Conservation (phyloP, 2,888 invertebrate species). For the Nowickia ferox region DNA sequence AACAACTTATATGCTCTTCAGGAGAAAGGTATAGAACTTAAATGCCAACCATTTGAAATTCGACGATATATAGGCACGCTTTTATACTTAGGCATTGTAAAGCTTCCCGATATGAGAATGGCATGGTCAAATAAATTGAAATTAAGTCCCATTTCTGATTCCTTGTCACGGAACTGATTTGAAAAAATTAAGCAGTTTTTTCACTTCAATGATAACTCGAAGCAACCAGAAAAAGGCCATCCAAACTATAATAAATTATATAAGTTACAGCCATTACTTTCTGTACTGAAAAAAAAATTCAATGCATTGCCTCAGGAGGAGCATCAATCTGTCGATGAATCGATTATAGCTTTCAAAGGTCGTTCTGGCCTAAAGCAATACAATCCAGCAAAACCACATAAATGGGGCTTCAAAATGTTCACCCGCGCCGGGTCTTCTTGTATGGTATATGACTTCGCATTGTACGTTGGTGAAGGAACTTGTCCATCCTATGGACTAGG, state of each 20-base stretch:
- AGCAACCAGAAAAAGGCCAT: neutral
- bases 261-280: conserved; percentile 2
- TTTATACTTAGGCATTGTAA: conserved; percentile 2
- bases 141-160: no score
- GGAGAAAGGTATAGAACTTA: neutral
- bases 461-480: neutral
- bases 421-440: conserved; percentile 6
- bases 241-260: neutral
- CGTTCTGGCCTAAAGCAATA: no score
- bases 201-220: no score
- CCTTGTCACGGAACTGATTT: no score
- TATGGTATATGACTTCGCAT: neutral
- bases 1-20: neutral
- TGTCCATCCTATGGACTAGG: neutral
- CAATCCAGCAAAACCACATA: neutral
- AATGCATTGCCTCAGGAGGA: neutral
- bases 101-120: neutral
- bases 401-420: conserved; percentile 6
- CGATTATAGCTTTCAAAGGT: neutral
- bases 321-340: neutral
- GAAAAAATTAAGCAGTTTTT: no score
- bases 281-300: neutral
- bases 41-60: neutral
- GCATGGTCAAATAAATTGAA: neutral
- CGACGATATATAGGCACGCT: conserved; percentile 3